Evolutionary conservation across 2,888 invertebrate species (phyloP).

Genomic region (Clanis bilineata): DNA sequence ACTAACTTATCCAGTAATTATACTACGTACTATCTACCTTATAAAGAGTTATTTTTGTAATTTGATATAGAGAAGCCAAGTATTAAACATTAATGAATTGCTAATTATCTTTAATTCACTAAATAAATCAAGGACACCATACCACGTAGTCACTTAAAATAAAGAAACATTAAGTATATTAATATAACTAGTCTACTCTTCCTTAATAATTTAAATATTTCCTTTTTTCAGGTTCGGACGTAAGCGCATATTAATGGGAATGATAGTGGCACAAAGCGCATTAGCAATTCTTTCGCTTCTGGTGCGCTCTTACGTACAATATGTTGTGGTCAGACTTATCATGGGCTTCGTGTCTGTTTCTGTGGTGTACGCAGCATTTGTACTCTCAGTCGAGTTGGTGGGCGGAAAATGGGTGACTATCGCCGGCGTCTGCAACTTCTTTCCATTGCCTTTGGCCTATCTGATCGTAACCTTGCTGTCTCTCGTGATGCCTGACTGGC

Average conservation of each 20-base stretch:
- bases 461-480: conserved; percentile 88
- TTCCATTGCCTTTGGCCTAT: conserved; percentile 89
- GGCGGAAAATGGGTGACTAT: conserved; percentile 91
- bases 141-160: not conserved
- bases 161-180: not conserved
- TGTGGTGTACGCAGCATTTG: conserved; percentile 91
- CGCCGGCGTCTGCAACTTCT: conserved; percentile 90
- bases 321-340: conserved; percentile 85
- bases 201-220: not conserved
- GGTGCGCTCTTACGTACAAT: conserved; percentile 86
- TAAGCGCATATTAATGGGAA: conserved; percentile 87
- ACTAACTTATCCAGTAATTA: not conserved
- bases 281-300: conserved; percentile 87
- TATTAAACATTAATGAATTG: not conserved
- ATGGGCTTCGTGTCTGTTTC: conserved; percentile 91
- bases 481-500: conserved; percentile 87
- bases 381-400: conserved; percentile 89
- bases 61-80: no score
- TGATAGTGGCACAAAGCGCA: conserved; percentile 85
- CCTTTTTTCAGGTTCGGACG: conserved; percentile 84
- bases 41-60: not conserved
- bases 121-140: not conserved
- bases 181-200: not conserved
- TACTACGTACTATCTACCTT: not conserved
- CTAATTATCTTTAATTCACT: not conserved